Base-by-base conservation (phyloP, 2,113 vertebrate genomes). In the Neopipo cinnamomea region DNA sequence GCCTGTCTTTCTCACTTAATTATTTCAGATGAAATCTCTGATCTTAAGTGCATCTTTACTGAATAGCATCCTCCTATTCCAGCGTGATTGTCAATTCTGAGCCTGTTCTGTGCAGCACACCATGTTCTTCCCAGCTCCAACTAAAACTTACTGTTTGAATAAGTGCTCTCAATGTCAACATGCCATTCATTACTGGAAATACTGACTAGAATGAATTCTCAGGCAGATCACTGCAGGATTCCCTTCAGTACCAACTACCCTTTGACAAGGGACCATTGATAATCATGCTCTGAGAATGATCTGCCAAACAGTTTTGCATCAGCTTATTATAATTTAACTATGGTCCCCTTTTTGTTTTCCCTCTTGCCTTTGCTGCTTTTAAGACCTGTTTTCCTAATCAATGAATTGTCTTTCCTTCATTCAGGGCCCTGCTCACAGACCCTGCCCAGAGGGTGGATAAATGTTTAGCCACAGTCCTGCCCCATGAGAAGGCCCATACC, bases 1-100 rank as follows among this genome's bases (percentile, higher is more conserved):
- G 89, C 86, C 49, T 71, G 41, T 47, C 52, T 86, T 92, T 88
- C 50, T 71, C 91, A 77, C 81, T 93, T 95, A 37, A 88, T 88
- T 93, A 83, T 62, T 92, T 86, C 79, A 77, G 58, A 77, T 55
- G 63, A 83, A 80, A 83, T 55, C 55, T 83, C 68, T 55, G 31
- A 30, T 55, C 53, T 39, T n/a, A 70, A 77, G 58, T 53, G 56
- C 16, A 73, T 74, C 79, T 90, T 88, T 77, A 65, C 63, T 62
- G 85, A 92, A 46, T 14, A 85, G 74, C 66, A 63, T 78, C 58
- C 71, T 61, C 13, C 23, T 62, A 0, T 62, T 66, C 47, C 53
- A 59, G 55, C 1, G 1, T 67, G 77, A 27, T 4, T 86, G 49
- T 61, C 85, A 85, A 90, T 95, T 76, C 91, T 42, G 67, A 83